phyloP scores from a whole-genome alignment of 2,797 vertebrate species.

The Myotis findleyi region DNA sequence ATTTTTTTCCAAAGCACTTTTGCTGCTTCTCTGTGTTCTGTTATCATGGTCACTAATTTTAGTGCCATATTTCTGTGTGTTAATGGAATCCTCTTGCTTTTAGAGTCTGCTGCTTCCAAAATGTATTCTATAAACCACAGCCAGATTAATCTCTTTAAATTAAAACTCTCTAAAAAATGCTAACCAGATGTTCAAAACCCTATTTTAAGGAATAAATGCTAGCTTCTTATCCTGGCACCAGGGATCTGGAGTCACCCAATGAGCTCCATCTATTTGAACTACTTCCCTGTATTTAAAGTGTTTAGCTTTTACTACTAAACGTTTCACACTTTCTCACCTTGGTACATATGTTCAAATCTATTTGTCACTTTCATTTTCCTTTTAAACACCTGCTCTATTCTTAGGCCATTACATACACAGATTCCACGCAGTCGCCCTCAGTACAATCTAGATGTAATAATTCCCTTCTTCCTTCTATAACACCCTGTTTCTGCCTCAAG shows the following conservation, averaged over 20 bases:
- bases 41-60: not conserved
- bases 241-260: not conserved
- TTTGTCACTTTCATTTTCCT: not conserved
- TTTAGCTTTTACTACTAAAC: not conserved
- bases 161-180: not conserved
- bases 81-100: not conserved
- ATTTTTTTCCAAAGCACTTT: not conserved
- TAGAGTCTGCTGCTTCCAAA: not conserved
- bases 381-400: not conserved
- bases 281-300: not conserved
- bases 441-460: not conserved
- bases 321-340: not conserved
- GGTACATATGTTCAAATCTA: not conserved
- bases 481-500: not conserved
- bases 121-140: not conserved
- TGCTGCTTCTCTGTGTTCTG: not conserved
- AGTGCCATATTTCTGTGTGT: not conserved
- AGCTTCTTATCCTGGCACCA: not conserved
- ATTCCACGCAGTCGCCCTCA: not conserved
- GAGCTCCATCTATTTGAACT: not conserved
- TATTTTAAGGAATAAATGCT: not conserved
- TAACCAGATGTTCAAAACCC: constrained; percentile 5
- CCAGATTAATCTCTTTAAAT: not conserved
- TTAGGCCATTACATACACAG: not conserved
- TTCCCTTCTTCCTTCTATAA: not conserved